Evolutionary conservation across 2,113 vertebrate genomes (phyloP).

Genomic region (Pterocles orientalis): DNA sequence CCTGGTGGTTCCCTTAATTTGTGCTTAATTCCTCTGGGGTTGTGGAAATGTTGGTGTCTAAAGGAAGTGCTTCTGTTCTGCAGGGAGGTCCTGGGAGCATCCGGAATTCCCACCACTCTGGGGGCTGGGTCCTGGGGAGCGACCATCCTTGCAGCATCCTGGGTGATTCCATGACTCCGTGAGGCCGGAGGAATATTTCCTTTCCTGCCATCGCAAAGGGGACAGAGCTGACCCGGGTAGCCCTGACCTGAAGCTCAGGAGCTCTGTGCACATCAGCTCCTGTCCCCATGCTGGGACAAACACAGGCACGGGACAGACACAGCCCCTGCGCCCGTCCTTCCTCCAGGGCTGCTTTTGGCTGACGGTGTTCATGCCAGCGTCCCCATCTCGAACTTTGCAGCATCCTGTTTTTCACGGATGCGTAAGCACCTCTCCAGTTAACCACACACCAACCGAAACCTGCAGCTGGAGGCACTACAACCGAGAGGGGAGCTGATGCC

Average conservation of each 20-base stretch:
- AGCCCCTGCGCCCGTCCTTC: fast-evolving
- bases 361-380: fast-evolving
- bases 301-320: fast-evolving
- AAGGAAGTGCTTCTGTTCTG: not conserved
- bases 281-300: not conserved
- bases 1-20: not conserved
- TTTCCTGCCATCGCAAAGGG: not conserved
- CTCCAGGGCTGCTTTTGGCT: not conserved
- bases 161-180: not conserved
- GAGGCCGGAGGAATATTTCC: not conserved
- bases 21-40: not conserved
- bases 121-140: fast-evolving
- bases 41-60: fast-evolving
- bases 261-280: not conserved
- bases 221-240: not conserved
- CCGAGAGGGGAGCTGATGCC: fast-evolving
- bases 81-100: not conserved
- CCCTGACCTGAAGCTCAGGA: not conserved
- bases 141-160: fast-evolving
- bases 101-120: fast-evolving
- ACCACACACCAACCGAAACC: fast-evolving
- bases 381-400: not conserved
- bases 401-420: not conserved
- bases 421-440: not conserved
- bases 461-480: not conserved